Base-by-base conservation (phyloP, 2,888 invertebrate species). In the Synergus umbraculus region DNA sequence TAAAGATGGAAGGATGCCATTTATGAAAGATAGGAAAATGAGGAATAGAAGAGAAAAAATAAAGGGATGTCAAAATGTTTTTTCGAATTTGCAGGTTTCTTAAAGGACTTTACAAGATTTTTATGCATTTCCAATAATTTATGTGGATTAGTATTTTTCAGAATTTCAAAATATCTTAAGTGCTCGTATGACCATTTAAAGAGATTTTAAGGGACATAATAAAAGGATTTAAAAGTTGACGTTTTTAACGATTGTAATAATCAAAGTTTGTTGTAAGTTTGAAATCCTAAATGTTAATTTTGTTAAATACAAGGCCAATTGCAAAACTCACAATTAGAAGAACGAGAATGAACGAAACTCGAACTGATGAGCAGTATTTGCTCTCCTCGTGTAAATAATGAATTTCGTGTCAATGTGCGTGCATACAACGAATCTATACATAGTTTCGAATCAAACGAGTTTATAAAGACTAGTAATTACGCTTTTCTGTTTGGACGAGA, bases 381-480 rank as follows among this genome's bases (percentile, higher is more conserved):
- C 49, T 29, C 37, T 67, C 22, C 2, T 49, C n/a, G 49, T 29
- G 49, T 9, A 54, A 69, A 54, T 54, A 46, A 49, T 13, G 29
- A 67, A 69, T 49, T 69, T 69, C 69, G 8, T 29, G 49, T 54
- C 29, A n/a, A 46, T 69, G 49, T 49, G 49, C 29, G 49, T 29
- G 22, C 69, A 69, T 49, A 49, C 69, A 13, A 37, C 29, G 49
- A 8, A 66, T 66, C 13, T 29, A 2, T 29, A 2, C 2, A 29
- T 29, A 69, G 69, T 49, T 54, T 69, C 29, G 29, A 49, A 69
- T 69, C 49, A n/a, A 46, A 49, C 69, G 49, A 69, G 22, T 46
- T 69, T 49, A 60, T 9, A 18, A 49, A 69, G 69, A 46, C 69
- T 49, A 49, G 37, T 69, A 69, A 69, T 69, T 69, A 69, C 69